Base-by-base conservation (phyloP, 1,140 invertebrate genomes). In the Triops longicaudatus region DNA sequence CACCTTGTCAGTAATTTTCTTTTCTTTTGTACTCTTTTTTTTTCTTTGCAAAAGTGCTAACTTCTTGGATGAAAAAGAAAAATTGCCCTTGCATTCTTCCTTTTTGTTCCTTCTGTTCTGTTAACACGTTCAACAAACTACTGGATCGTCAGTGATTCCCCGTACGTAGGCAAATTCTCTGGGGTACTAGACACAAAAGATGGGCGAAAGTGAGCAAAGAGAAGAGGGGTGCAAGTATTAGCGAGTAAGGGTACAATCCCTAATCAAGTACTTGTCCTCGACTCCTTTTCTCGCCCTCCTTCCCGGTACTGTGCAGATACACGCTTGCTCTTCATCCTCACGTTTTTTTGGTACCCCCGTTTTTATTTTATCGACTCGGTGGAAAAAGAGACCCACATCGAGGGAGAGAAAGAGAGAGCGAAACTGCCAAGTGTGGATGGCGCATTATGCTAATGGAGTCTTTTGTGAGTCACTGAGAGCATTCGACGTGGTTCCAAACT, bases 401-500 rank as follows among this genome's bases (percentile, higher is more conserved):
- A 37, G 31, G 31, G 31, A 37, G 31, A 37, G 50, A 22, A 22
- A 63, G 4, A 22, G 14, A 22, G 50, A 22, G 17, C 10, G 22
- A 63, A 63, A 63, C 6, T 11, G n/a, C 50, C 50, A 63, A 63
- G 50, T 63, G 50, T 63, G 50, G 50, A 63, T 63, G 50, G 50
- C 50, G 50, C 50, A 63, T 63, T 63, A 63, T 63, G 50, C 50
- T 63, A 63, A 63, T 63, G 50, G n/a, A 63, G 50, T 63, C 50
- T 63, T 63, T 63, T 63, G 50, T 63, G 50, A 63, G 50, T 63
- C 50, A 63, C 22, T 63, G 50, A 63, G 50, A 63, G 50, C 50
- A 63, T 63, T 63, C 50, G 50, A 63, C 50, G 50, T 63, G 31
- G 31, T 63, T 22, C 50, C 14, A 63, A 63, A 63, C 50, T 63